Percentiles rank a stretch among this genome's conserved stretches.
Evolutionary conservation across 2,797 vertebrate species (phyloP).

Genomic region (Diplodus sargus): DNA sequence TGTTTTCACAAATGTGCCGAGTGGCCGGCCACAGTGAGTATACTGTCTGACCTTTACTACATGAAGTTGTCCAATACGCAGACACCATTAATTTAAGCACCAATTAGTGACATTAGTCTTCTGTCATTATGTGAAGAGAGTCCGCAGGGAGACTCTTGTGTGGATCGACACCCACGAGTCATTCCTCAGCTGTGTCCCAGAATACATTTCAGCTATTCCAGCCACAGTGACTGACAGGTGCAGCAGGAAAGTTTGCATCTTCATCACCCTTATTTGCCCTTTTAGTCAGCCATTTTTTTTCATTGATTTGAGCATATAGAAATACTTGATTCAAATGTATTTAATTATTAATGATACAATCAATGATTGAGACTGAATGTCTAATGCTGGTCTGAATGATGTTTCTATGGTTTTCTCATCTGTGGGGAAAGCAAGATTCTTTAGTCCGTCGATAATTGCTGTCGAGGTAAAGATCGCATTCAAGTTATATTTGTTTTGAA

Average conservation of each 20-base stretch:
- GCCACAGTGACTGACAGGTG: conserved; percentile 48
- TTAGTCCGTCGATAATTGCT: not conserved
- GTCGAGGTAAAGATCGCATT: not conserved
- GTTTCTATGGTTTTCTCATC: conserved; percentile 6
- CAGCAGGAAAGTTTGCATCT: conserved; percentile 22
- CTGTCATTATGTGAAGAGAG: conserved; percentile 42
- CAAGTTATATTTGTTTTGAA: conserved; percentile 13
- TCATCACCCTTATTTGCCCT: conserved; percentile 54
- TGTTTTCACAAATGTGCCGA: conserved; percentile 9
- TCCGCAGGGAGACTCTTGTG: conserved; percentile 23
- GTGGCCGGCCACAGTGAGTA: conserved; percentile 3
- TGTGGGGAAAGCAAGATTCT: not conserved
- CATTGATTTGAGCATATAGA: conserved; percentile 56
- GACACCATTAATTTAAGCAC: conserved; percentile 35
- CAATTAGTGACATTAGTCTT: conserved; percentile 45
- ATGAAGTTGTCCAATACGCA: conserved; percentile 31
- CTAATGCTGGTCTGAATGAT: not conserved
- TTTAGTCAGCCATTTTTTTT: conserved; percentile 41
- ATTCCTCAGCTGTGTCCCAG: conserved; percentile 34
- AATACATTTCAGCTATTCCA: conserved; percentile 28
- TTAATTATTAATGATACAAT: no score
- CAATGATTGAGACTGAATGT: not conserved
- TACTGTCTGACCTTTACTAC: conserved; percentile 8
- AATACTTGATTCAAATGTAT: conserved; percentile 48
- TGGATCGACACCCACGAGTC: not conserved